These are phyloP conservation scores for Pocillopora damicornis DNA, from an alignment of 64 coral and sea anemone species.

Conservation along the genomic window DNA sequence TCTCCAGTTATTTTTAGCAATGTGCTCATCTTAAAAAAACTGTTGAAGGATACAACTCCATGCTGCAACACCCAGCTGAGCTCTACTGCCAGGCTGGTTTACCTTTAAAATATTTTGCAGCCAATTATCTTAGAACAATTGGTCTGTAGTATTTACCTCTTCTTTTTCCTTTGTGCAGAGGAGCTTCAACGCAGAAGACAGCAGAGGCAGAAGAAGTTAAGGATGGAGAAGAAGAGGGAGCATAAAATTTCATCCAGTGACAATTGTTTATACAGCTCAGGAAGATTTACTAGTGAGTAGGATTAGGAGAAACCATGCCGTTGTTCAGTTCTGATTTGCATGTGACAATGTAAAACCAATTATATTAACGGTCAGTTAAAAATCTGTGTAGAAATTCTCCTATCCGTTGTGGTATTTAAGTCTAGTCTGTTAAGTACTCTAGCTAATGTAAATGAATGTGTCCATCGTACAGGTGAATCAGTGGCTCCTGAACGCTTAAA, in stretches of 20 bases:
- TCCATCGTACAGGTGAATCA: conserved; percentile 6
- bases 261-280: conserved; percentile 26
- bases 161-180: conserved; percentile 10
- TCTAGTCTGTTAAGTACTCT: no score
- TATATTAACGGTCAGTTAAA: no score
- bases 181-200: conserved; percentile 68
- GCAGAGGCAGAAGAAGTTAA: conserved; percentile 77
- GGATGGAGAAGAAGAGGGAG: conserved; percentile 73
- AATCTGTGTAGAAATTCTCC: no score
- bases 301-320: neutral
- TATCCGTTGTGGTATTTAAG: no score
- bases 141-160: neutral
- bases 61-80: no score
- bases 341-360: no score
- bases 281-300: conserved; percentile 45
- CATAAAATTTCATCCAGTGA: conserved; percentile 52
- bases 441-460: neutral
- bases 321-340: no score
- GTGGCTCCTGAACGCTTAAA: conserved; percentile 43
- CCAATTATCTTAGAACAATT: neutral
- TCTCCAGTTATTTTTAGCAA: no score
- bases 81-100: no score
- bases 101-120: neutral
- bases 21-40: no score
- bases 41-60: no score